These are phyloP conservation scores for Ceratothoa steindachneri DNA, from an alignment of 2,888 invertebrate genomes.

Conservation along the genomic window DNA sequence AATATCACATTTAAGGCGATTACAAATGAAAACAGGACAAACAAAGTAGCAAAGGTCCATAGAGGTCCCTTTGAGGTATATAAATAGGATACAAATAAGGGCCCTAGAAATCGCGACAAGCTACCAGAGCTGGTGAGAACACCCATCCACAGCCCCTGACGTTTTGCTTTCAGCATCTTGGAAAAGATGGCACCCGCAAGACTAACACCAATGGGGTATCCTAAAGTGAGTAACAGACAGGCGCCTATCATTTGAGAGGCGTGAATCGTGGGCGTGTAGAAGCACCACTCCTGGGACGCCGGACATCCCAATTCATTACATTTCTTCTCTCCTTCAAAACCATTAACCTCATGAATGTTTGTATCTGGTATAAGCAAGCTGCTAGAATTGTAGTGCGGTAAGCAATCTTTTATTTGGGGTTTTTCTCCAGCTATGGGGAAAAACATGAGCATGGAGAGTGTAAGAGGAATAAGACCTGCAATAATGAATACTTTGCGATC, in stretches of 20 bases:
- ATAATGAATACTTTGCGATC: constrained; percentile 74
- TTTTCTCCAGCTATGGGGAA: constrained; percentile 66
- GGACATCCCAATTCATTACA: constrained; percentile 41
- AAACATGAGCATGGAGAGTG: constrained; percentile 67
- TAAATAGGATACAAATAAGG: constrained; percentile 72
- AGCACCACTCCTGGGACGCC: constrained; percentile 37
- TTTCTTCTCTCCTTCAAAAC: neutral
- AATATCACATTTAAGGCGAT: neutral
- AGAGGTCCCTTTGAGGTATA: constrained; percentile 74
- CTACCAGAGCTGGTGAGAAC: constrained; percentile 80
- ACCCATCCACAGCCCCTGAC: constrained; percentile 81
- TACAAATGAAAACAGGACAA: neutral
- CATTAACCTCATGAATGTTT: no score
- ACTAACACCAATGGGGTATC: constrained; percentile 36
- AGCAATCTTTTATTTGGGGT: constrained; percentile 40
- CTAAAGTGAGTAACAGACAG: constrained; percentile 21
- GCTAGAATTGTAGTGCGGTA: neutral
- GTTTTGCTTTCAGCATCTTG: constrained; percentile 34
- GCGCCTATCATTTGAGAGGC: constrained; percentile 26
- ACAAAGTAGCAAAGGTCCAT: constrained; percentile 72
- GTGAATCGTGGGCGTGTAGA: constrained; percentile 42
- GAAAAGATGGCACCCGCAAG: constrained; percentile 37
- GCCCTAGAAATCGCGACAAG: constrained; percentile 75
- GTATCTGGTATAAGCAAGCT: neutral
- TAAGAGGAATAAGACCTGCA: constrained; percentile 77